Evolutionary conservation across 2,797 vertebrate species (phyloP).

Genomic region (Melanotaenia boesemani): DNA sequence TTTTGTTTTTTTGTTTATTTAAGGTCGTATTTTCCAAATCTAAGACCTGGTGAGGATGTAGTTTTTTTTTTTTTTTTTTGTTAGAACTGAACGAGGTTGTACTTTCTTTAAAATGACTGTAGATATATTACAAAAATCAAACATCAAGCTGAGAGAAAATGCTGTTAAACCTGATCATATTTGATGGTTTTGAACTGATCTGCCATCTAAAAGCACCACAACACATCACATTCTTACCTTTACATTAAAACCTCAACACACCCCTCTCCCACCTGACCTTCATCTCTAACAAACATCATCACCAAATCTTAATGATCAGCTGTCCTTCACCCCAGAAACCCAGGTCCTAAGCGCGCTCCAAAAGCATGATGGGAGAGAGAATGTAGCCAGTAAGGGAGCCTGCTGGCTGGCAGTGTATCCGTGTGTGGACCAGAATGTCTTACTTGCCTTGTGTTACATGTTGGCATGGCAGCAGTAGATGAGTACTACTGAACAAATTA

Average conservation of each 20-base stretch:
- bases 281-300: constrained; percentile 21
- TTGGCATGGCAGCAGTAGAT: constrained; percentile 88
- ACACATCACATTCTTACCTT: constrained; percentile 37
- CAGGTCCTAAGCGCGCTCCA: constrained; percentile 69
- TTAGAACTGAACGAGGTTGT: neutral
- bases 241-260: constrained; percentile 34
- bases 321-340: constrained; percentile 23
- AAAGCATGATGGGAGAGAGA: constrained; percentile 75
- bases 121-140: neutral
- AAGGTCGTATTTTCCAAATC: too few relatives aligned
- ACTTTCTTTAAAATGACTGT: neutral
- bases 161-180: neutral
- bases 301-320: constrained; percentile 33
- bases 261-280: neutral
- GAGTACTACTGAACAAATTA: constrained; percentile 88
- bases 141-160: neutral
- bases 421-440: constrained; percentile 83
- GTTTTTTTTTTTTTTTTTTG: too few relatives aligned
- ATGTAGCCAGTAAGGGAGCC: constrained; percentile 71
- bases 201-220: neutral
- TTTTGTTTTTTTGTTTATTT: too few relatives aligned
- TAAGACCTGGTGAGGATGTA: too few relatives aligned
- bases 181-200: neutral
- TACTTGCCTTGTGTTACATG: constrained; percentile 89
- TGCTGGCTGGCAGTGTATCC: constrained; percentile 78